Evolutionary conservation across 92 coral and sea anemone genomes (phyloP), one percentile per base, ranked within the genome.

Genomic region (Montipora capitata): DNA sequence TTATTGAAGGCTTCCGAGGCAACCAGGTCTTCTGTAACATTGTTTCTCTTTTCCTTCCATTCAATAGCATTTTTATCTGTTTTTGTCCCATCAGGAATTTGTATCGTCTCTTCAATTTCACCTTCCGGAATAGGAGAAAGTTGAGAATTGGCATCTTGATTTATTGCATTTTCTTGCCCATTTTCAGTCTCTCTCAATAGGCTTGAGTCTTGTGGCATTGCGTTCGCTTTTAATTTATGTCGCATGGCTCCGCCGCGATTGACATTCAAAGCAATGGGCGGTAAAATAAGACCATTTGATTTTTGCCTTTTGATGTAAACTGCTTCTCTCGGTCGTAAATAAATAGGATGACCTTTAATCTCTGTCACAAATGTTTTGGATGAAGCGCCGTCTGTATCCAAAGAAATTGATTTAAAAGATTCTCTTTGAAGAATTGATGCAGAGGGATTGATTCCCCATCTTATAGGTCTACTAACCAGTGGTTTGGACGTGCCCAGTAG

Each of bases 381-480:
- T 12, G 61, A 13, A 40, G 61, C 79, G 14, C 16, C 58, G 41
- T 82, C 78, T 9, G 69, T 42, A 3, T 18, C 87, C 0, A 83
- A 43, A 41, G 79, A 72, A 83, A 83, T 41, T 70, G 87, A 77
- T 83, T 83, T 72, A 20, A 78, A 59, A 72, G 49, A 35, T 35
- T 83, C 72, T 61, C 73, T 78, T 41, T 83, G 71, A 57, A 83
- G 87, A 83, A 49, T 83, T 27, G 87, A 72, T 62, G 72, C 14
- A 72, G 87, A 83, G 3, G 87, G 87, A 74, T 95, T 95, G 43
- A 95, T 85, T 14, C 98, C 98, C 98, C 96, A 95, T 41, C 89
- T 90, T 27, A 95, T 62, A 3, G 98, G 94, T 70, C 98, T 82
- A 15, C 87, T 87, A 40, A 95, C 94, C 69, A 92, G 87, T 12